These are phyloP conservation scores for Hololepta plana DNA, from an alignment of 2,888 invertebrate species.

Conservation along the genomic window DNA sequence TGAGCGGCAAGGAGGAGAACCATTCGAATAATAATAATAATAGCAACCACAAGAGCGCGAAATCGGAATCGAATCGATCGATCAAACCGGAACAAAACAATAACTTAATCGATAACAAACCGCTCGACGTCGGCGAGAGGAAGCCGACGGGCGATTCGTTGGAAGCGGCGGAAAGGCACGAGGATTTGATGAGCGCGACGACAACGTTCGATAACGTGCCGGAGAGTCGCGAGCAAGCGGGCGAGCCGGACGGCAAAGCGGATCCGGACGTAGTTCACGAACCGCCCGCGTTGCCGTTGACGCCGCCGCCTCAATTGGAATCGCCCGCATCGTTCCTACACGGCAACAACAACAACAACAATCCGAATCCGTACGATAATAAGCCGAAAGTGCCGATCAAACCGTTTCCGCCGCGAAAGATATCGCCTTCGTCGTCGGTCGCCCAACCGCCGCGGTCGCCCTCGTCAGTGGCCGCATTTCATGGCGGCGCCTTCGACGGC, in stretches of 20 bases:
- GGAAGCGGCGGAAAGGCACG: slow-evolving; percentile 3
- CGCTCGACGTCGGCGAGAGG: slow-evolving; percentile 5
- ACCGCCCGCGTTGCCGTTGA: slow-evolving; percentile 50
- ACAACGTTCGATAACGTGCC: slow-evolving; percentile 12
- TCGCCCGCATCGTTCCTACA: slow-evolving; percentile 53
- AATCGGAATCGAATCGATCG: too few species aligned
- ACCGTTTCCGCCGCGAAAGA: slow-evolving; percentile 27
- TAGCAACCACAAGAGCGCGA: too few species aligned
- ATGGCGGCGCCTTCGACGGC: not conserved
- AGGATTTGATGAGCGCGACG: slow-evolving; percentile 4
- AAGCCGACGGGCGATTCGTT: slow-evolving; percentile 9
- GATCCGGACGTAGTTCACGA: slow-evolving; percentile 56
- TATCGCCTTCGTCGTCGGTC: slow-evolving; percentile 10
- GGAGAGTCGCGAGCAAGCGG: slow-evolving; percentile 57
- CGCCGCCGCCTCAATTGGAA: slow-evolving; percentile 41
- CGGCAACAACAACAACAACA: slow-evolving; percentile 34
- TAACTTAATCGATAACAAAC: slow-evolving; percentile 8
- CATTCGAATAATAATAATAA: slow-evolving; percentile 6
- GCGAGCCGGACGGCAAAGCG: slow-evolving; percentile 74
- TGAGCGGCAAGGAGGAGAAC: slow-evolving; percentile 12
- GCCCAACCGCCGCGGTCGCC: slow-evolving; percentile 13
- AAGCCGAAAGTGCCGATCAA: slow-evolving; percentile 57
- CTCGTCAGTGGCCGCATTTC: slow-evolving; percentile 21
- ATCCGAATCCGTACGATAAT: slow-evolving; percentile 19
- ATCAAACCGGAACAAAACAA: slow-evolving; percentile 13